Base-by-base conservation (phyloP, 2,113 vertebrate genomes). In the Lamprologus callipterus region DNA sequence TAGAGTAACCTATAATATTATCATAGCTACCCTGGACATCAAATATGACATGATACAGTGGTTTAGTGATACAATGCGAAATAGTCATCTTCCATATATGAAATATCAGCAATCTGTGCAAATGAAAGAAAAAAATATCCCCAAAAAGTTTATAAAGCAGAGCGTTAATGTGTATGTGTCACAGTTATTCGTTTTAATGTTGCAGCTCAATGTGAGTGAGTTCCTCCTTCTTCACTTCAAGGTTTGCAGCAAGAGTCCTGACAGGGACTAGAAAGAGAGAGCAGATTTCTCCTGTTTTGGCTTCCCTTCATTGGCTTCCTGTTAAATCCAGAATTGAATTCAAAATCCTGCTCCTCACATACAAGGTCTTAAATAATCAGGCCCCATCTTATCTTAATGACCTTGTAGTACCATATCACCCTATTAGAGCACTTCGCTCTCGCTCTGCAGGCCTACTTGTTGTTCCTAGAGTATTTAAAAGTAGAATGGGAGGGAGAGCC, bases 401-500 rank as follows among this genome's bases (percentile, higher is more conserved):
- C 3, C 51, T 54, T 54, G 51, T 54, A 6, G 51, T 1, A 1
- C n/a, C n/a, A 11, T 11, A 53, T 53, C 19, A 53, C 5, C 51
- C 19, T 11, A n/a, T 53, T 0, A 49, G 47, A 49, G 16, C 47
- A 49, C 17, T 49, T 49, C 8, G 0, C 47, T 1, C 47, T 2
- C 17, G 0, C 47, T 0, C 31, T 3, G 17, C 47, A 49, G 47
- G 47, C 47, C 0, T 3, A 19, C 17, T 49, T 49, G 47, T 49
- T 49, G 47, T 49, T 49, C 16, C 0, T 49, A 49, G 16, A 49
- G 47, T 51, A 10, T 51, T 10, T 53, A n/a, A 53, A 53, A 53
- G 49, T 10, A n/a, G 49, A n/a, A 51, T n/a, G 49, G 49, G 49
- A 51, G 49, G 49, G 0, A 51, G 17, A 51, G 17, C 49, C 49